Percentiles rank a stretch among this genome's conserved stretches.
These are phyloP conservation scores for Xylocampa areola DNA, from an alignment of 2,888 invertebrate genomes.

Conservation along the genomic window DNA sequence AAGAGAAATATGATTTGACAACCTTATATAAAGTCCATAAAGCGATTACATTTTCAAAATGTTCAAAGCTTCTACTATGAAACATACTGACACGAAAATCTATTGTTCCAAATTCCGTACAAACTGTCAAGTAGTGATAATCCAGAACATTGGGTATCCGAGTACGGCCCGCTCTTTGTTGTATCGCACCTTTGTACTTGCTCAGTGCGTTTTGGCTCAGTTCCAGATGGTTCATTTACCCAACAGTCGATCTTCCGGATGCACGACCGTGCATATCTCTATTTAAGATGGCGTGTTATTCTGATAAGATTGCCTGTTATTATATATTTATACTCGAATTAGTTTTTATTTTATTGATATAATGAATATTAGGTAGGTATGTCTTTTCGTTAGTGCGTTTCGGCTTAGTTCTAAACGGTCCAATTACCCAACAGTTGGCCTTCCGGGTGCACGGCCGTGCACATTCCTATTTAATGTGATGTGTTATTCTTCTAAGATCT, in stretches of 20 bases:
- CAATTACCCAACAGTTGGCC: conserved; percentile 72
- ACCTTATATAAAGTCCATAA: too few relatives aligned
- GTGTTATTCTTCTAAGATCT: conserved; percentile 67
- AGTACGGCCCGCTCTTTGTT: conserved; percentile 19
- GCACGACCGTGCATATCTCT: conserved; percentile 55
- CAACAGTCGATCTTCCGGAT: conserved; percentile 73
- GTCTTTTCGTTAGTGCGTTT: conserved; percentile 55
- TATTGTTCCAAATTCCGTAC: background rate
- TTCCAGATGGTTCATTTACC: conserved; percentile 78
- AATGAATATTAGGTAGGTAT: too few relatives aligned
- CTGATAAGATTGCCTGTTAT: conserved; percentile 45
- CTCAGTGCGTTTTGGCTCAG: conserved; percentile 68
- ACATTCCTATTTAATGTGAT: conserved; percentile 32
- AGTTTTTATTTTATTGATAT: too few relatives aligned
- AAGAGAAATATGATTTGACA: too few relatives aligned
- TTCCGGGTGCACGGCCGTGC: conserved; percentile 70
- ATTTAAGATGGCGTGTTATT: conserved; percentile 60
- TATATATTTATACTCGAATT: too few relatives aligned
- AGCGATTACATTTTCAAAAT: too few relatives aligned
- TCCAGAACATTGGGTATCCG: background rate
- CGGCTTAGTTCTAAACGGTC: conserved; percentile 77
- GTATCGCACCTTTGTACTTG: conserved; percentile 39
- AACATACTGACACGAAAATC: background rate
- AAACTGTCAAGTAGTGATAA: conserved; percentile 4
- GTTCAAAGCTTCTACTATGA: background rate